Evolutionary conservation across 2,888 invertebrate species (phyloP).

Genomic region (Seira sanloemensis): DNA sequence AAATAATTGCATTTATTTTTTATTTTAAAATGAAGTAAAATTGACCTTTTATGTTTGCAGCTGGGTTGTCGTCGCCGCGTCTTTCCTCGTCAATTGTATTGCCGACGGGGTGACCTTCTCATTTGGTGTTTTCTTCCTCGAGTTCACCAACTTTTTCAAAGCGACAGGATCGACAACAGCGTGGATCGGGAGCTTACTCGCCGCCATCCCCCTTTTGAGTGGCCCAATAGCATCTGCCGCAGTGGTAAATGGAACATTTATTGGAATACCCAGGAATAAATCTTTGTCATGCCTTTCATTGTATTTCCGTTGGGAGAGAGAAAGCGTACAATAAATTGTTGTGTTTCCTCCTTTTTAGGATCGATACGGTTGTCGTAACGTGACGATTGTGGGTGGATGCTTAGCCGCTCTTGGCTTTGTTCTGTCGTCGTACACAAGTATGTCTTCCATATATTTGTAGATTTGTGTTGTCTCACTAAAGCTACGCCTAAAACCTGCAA

Average conservation of each 20-base stretch:
- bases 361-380: slow-evolving; percentile 83
- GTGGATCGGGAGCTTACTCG: slow-evolving; percentile 92
- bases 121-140: slow-evolving; percentile 92
- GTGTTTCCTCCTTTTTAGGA: slow-evolving; percentile 58
- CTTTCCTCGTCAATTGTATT: slow-evolving; percentile 92
- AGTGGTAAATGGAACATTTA: not conserved
- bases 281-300: no score
- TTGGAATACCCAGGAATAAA: no score
- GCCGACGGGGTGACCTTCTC: slow-evolving; percentile 95
- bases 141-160: slow-evolving; percentile 89
- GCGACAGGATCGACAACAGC: slow-evolving; percentile 91
- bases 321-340: no score
- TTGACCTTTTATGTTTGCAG: slow-evolving; percentile 79
- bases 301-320: no score
- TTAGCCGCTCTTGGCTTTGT: slow-evolving; percentile 86
- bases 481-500: no score
- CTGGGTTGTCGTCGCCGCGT: slow-evolving; percentile 93
- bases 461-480: no score
- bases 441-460: no score
- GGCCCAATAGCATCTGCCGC: slow-evolving; percentile 87
- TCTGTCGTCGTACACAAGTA: slow-evolving; percentile 81
- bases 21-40: not conserved
- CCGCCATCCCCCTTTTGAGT: slow-evolving; percentile 91
- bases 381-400: slow-evolving; percentile 87
- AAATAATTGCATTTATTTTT: not conserved